Evolutionary conservation across 2,888 invertebrate genomes (phyloP).

Genomic region (Pristionchus entomophagus): DNA sequence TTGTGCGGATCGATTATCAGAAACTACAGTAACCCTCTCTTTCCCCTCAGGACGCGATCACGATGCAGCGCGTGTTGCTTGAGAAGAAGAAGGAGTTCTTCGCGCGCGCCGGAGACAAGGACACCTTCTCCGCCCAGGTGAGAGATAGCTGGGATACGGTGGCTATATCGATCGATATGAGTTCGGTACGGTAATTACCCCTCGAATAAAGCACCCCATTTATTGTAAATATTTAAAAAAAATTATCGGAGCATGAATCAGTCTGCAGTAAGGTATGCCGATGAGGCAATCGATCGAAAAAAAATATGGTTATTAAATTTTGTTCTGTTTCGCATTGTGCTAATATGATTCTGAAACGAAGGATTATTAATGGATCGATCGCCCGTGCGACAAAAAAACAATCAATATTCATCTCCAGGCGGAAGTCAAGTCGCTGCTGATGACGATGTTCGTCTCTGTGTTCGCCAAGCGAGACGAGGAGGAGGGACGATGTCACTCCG

Average conservation of each 20-base stretch:
- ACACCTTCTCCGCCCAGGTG: constrained; percentile 41
- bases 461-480: constrained; percentile 87
- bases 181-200: too few relatives aligned
- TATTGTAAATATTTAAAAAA: too few relatives aligned
- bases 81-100: constrained; percentile 88
- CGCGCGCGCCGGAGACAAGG: constrained; percentile 52
- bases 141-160: too few relatives aligned
- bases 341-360: background rate
- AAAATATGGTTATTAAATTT: background rate
- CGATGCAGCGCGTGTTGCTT: constrained; percentile 90
- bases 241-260: too few relatives aligned
- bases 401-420: constrained; percentile 80
- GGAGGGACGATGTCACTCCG: constrained; percentile 95
- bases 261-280: background rate
- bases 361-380: too few relatives aligned
- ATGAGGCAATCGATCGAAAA: background rate
- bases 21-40: background rate
- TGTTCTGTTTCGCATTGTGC: background rate
- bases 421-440: constrained; percentile 90
- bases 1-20: too few relatives aligned
- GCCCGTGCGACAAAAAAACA: too few relatives aligned
- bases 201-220: too few relatives aligned
- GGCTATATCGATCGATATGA: background rate
- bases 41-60: constrained; percentile 85
- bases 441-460: constrained; percentile 91